These are phyloP conservation scores for Aegypius monachus DNA, from an alignment of 2,113 vertebrate species.

Conservation along the genomic window DNA sequence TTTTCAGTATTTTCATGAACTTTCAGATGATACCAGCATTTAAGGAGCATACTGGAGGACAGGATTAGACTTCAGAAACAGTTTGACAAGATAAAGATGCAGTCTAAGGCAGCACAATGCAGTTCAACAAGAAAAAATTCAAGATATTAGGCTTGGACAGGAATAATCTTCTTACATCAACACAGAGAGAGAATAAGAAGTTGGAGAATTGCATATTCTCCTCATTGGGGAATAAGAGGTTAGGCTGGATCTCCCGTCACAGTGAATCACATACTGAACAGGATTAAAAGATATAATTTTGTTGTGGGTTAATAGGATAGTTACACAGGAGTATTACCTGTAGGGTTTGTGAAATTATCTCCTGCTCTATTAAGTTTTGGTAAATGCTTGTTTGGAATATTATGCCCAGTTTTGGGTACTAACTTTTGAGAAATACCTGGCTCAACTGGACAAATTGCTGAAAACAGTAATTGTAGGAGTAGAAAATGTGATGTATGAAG, in stretches of 20 bases:
- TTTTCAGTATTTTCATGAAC: background rate
- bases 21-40: background rate
- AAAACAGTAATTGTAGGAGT: background rate
- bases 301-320: background rate
- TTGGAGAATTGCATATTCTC: background rate
- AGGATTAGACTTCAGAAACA: conserved; percentile 2
- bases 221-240: background rate
- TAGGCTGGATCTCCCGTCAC: background rate
- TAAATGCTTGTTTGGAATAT: background rate
- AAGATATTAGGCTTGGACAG: background rate
- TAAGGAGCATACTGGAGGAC: background rate
- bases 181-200: background rate
- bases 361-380: background rate
- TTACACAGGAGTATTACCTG: background rate
- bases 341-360: background rate
- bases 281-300: background rate
- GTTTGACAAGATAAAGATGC: background rate
- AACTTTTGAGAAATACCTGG: background rate
- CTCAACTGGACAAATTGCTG: background rate
- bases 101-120: background rate
- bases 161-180: background rate
- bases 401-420: background rate
- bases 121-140: background rate
- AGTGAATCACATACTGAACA: background rate
- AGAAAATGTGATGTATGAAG: background rate